A percentile compares a stretch with the other conserved stretches of the same genome.
phyloP scores from a whole-genome alignment of 2,113 vertebrate species.

The Nothobranchius kuhntae region DNA sequence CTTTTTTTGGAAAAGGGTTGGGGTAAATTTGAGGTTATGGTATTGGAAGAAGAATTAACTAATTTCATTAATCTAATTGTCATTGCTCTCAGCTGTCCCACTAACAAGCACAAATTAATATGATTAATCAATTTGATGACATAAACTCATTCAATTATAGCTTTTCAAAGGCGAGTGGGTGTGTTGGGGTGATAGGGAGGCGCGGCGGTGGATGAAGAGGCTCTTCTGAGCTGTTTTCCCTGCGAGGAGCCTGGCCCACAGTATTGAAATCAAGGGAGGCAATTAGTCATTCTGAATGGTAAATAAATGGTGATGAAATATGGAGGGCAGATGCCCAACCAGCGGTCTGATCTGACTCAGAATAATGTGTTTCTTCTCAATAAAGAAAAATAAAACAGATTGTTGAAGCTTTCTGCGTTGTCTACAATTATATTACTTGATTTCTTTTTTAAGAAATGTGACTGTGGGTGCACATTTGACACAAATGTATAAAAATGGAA shows the following conservation, averaged over 20 bases:
- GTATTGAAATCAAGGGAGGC: constrained; percentile 64
- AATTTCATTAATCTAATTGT: constrained; percentile 94
- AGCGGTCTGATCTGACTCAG: constrained; percentile 14
- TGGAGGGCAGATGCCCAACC: constrained; percentile 26
- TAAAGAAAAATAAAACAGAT: neutral
- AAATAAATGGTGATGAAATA: constrained; percentile 66
- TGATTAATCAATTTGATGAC: constrained; percentile 97
- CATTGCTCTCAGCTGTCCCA: constrained; percentile 86
- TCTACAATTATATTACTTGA: too few relatives aligned
- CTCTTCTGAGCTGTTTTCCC: constrained; percentile 32
- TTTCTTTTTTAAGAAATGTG: too few relatives aligned
- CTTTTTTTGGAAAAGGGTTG: constrained; percentile 4
- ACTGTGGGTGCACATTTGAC: neutral
- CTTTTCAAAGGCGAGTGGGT: constrained; percentile 87
- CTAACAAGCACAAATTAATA: constrained; percentile 95
- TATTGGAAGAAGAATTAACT: constrained; percentile 79
- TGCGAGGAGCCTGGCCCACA: constrained; percentile 58
- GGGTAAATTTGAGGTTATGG: constrained; percentile 66
- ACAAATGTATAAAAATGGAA: neutral
- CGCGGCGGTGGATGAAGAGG: constrained; percentile 38
- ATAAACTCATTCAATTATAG: constrained; percentile 93
- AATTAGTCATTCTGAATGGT: constrained; percentile 74
- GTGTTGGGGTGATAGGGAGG: constrained; percentile 75
- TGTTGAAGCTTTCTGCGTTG: neutral
- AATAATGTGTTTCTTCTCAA: constrained; percentile 20